Percentiles rank a stretch among this genome's conserved stretches.
Conservation (phyloP, 2,113 vertebrate species). For the Pituophis catenifer region DNA sequence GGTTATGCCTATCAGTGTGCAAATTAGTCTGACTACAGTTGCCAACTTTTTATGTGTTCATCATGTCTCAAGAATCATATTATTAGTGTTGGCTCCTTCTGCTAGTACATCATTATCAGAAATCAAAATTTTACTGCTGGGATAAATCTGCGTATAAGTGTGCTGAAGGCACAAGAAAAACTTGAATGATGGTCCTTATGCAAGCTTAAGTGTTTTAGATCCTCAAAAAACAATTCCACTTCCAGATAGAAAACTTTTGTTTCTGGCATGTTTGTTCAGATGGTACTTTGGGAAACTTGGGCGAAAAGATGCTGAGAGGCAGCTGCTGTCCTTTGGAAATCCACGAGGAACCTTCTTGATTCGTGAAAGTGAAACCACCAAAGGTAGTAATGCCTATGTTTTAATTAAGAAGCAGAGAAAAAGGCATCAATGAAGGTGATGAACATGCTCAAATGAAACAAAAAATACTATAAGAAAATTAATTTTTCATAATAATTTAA, state of each 20-base stretch:
- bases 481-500: not conserved
- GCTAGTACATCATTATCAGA: not conserved
- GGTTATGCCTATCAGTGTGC: not conserved
- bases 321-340: slow-evolving; percentile 90
- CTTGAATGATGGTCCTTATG: not conserved
- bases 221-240: not conserved
- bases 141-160: not conserved
- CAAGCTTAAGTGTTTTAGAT: not conserved
- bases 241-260: not conserved
- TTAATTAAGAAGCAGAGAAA: not conserved
- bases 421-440: not conserved
- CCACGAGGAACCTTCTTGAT: slow-evolving; percentile 93
- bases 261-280: slow-evolving; percentile 60
- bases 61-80: not conserved
- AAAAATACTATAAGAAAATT: slow-evolving; percentile 10
- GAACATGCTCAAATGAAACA: not conserved
- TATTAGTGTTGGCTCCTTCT: not conserved
- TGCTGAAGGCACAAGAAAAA: not conserved
- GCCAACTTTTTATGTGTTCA: not conserved
- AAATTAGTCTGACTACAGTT: not conserved
- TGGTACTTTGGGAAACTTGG: slow-evolving; percentile 99
- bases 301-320: slow-evolving; percentile 95
- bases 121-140: not conserved
- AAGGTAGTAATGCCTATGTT: slow-evolving; percentile 75
- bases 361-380: slow-evolving; percentile 97